phyloP scores from a whole-genome alignment of 2,888 invertebrate species.

The Drosophila helvetica region DNA sequence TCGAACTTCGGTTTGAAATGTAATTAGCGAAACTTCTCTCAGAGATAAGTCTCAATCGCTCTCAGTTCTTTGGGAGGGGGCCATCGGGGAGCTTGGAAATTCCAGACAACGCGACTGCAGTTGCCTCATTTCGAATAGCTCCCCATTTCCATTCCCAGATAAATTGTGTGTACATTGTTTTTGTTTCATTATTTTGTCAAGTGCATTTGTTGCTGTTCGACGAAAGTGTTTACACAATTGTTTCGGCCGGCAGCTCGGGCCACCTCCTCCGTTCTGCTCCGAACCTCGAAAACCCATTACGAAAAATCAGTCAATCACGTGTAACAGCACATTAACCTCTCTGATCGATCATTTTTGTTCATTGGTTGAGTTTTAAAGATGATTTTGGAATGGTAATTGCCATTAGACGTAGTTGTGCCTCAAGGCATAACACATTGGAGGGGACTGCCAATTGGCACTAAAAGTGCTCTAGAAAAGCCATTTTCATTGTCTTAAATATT shows the following conservation, averaged over 20 bases:
- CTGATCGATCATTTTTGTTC: neutral
- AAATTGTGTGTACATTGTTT: conserved; percentile 6
- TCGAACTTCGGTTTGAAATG: neutral
- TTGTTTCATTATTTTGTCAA: conserved; percentile 43
- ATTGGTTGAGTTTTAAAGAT: too few relatives aligned
- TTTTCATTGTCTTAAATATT: too few relatives aligned
- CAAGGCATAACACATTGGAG: too few relatives aligned
- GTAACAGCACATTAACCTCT: conserved; percentile 5
- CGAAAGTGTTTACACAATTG: conserved; percentile 45
- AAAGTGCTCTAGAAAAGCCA: too few relatives aligned
- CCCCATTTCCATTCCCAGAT: conserved; percentile 5
- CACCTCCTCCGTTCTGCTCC: neutral
- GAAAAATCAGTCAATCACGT: neutral
- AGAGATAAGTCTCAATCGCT: neutral
- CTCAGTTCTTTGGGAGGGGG: neutral
- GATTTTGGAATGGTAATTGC: too few relatives aligned
- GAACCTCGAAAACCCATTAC: neutral
- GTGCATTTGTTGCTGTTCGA: conserved; percentile 30
- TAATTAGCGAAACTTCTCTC: conserved; percentile 24
- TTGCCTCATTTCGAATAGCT: neutral
- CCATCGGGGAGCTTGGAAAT: conserved; percentile 19
- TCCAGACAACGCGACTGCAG: neutral
- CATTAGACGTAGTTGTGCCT: too few relatives aligned
- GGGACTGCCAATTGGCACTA: too few relatives aligned
- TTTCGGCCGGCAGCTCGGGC: conserved; percentile 28